phyloP scores from a whole-genome alignment of 2,888 invertebrate genomes.

The Protodeltote pygarga region DNA sequence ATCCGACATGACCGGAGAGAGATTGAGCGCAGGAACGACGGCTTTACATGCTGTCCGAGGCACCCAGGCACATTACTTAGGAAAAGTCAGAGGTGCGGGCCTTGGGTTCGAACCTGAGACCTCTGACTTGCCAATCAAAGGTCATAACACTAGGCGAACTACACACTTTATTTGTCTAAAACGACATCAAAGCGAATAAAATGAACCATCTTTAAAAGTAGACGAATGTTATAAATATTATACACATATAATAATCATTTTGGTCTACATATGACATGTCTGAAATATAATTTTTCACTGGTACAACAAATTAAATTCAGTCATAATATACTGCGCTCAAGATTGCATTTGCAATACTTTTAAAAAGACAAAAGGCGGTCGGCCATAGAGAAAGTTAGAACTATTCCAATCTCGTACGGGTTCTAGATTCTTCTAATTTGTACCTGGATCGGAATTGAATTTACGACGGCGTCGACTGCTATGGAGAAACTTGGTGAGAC shows the following conservation, averaged over 20 bases:
- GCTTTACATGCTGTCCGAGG: no score
- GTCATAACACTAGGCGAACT: no score
- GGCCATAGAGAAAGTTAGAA: conserved; percentile 16
- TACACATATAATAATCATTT: no score
- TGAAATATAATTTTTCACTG: conserved; percentile 11
- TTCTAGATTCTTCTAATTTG: conserved; percentile 48
- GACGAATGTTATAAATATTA: not conserved
- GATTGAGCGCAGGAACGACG: no score
- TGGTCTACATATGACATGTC: no score
- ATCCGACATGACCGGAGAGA: no score
- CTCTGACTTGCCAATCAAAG: no score
- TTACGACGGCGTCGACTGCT: conserved; percentile 25
- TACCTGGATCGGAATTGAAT: conserved; percentile 42
- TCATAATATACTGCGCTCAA: conserved; percentile 11
- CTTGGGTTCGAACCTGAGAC: no score
- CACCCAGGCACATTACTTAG: no score
- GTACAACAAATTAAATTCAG: conserved; percentile 12
- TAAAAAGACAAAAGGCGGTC: conserved; percentile 28
- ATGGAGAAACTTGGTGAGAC: conserved; percentile 31
- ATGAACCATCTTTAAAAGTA: not conserved
- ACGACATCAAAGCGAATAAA: no score
- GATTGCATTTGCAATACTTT: conserved; percentile 36
- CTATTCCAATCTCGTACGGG: conserved; percentile 43
- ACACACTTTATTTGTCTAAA: no score
- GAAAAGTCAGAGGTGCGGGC: no score